Percentiles rank a stretch among this genome's conserved stretches.
Conservation (phyloP, 2,888 invertebrate species). For the Lamproptera curius region DNA sequence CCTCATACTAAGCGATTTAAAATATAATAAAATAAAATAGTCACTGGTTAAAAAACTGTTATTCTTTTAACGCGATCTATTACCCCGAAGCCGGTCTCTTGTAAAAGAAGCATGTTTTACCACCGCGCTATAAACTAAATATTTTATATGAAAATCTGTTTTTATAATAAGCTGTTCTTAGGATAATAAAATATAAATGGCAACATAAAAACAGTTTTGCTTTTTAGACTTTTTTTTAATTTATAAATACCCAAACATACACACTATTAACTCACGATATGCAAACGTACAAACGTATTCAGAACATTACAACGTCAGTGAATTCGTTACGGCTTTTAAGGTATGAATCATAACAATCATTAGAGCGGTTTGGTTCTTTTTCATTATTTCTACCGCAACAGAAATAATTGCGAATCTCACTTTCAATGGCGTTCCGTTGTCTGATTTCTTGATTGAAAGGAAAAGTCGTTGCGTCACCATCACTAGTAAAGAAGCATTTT, state of each 20-base stretch:
- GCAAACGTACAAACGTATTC: slow-evolving; percentile 12
- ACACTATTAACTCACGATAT: not conserved
- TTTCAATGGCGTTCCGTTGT: slow-evolving; percentile 35
- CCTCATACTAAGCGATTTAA: too few relatives aligned
- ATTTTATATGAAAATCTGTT: not conserved
- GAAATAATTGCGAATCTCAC: slow-evolving; percentile 38
- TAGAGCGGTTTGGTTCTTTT: slow-evolving; percentile 25
- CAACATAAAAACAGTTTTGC: too few relatives aligned
- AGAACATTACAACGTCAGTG: not conserved
- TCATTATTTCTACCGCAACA: slow-evolving; percentile 33
- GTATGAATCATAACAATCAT: slow-evolving; percentile 24
- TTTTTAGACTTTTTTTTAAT: too few relatives aligned
- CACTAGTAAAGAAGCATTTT: too few relatives aligned
- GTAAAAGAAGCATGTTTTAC: too few relatives aligned
- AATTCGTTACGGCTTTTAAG: slow-evolving; percentile 13
- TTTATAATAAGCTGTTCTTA: not conserved
- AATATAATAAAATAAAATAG: too few relatives aligned
- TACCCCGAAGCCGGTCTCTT: too few relatives aligned
- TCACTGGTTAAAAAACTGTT: too few relatives aligned
- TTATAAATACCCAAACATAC: not conserved
- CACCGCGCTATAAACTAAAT: too few relatives aligned
- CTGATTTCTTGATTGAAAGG: slow-evolving; percentile 26
- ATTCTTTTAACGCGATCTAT: too few relatives aligned
- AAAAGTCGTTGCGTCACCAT: slow-evolving; percentile 29
- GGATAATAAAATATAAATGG: not conserved